Evolutionary conservation across 2,113 vertebrate genomes (phyloP), one percentile per base, ranked within the genome.

Genomic region (Phaethon lepturus): DNA sequence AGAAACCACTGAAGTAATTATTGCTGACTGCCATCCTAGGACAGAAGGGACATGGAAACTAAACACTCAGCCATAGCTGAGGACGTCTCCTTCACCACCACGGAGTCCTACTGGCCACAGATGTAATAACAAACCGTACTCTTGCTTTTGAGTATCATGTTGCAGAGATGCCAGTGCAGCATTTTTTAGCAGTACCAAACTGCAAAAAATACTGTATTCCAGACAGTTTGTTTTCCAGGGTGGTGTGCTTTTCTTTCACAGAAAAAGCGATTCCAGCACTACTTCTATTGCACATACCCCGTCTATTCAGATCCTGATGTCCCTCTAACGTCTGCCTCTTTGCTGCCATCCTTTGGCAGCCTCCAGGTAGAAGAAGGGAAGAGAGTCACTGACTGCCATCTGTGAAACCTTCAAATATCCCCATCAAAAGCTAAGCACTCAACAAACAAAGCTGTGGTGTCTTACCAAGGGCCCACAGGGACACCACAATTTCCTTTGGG

Each of bases 381-480:
- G 75, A 62, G 33, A 82, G 81, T 78, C 87, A 64, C 77, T 50
- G 49, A 29, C 69, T 93, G 83, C 49, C 91, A 89, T 97, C 90
- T 86, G 86, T 60, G 83, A 95, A 96, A 91, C 84, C 77, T 97
- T 93, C 96, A 94, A 89, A 91, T 87, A 91, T 53, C 80, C 88
- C 77, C 80, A 82, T 78, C 89, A 87, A 94, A 96, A 95, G 88
- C 91, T 75, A 94, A 91, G 69, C 71, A 85, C 80, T 96, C 93
- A 93, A 93, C 86, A 93, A 97, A 97, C 88, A 94, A 91, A 94
- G 86, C 80, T 94, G 95, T 95, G 93, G 97, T 95, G 88, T 95
- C 94, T 96, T 88, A 95, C 92, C 89, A 53, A 94, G 77, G 86
- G 86, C 91, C 96, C 84, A 81, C 69, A 87, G 94, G 96, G 96